Evolutionary conservation across 2,888 invertebrate species (phyloP), one percentile per base, ranked within the genome.

Genomic region (Brachyopa scutellaris): DNA sequence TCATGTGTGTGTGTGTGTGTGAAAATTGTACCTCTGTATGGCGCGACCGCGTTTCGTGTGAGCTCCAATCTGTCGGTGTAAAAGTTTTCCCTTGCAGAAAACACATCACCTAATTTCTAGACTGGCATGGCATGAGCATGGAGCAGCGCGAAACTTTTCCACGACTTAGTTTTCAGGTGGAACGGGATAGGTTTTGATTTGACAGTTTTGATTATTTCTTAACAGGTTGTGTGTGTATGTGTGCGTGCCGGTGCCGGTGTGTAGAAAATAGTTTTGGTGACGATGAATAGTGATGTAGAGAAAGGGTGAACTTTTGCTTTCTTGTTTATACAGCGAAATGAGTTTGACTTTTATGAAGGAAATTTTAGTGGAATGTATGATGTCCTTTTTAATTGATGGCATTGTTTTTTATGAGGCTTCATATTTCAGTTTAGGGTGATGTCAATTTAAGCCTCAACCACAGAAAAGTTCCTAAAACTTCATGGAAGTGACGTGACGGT

Each of bases 181-280:
- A 47, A 26, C 11, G 49, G 70, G 33, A 36, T 51, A 45, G 51
- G 57, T 57, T 72, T 78, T 59, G 70, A 78, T 64, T 70, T 78
- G 72, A 78, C 78, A 78, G 72, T 78, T 78, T 78, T 78, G 78
- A 78, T 78, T 78, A 66, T 66, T 36, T 64, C 33, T 70, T 66
- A 78, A 64, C 72, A 72, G n/a, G n/a, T n/a, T n/a, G n/a, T n/a
- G n/a, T 59, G 49, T 38, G 31, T 51, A 29, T 70, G 23, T 31
- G 47, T 38, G 17, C 8, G 7, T 5, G 6, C 26, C 26, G 49
- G 9, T 36, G 7, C 7, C 1, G 29, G 29, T 2, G 2, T 4
- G 21, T 0, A 31, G 21, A 8, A 9, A 13, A 21, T 19, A 23
- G 33, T 21, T 53, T 67, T 26, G 26, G 36, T 40, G 38, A 47